Percentiles rank a stretch among this genome's conserved stretches.
Conservation (phyloP, 1,140 invertebrate genomes). For the Aphidius ervi region DNA sequence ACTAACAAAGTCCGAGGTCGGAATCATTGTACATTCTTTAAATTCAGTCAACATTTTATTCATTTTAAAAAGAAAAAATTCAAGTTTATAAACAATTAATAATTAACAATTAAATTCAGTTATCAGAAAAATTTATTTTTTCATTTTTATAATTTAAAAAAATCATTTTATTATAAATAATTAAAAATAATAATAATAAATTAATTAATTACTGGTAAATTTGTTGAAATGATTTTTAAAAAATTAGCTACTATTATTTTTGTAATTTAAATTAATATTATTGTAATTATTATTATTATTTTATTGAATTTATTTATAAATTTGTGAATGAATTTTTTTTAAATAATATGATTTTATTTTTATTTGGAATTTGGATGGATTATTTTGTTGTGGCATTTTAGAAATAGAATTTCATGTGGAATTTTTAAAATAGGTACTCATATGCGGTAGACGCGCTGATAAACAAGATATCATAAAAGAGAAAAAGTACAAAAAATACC, state of each 20-base stretch:
- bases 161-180: too few relatives aligned
- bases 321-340: neutral
- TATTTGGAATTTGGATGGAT: neutral
- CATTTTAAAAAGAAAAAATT: too few relatives aligned
- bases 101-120: too few relatives aligned
- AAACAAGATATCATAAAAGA: conserved; percentile 34
- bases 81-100: too few relatives aligned
- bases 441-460: conserved; percentile 46
- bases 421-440: conserved; percentile 34
- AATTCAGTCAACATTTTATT: too few relatives aligned
- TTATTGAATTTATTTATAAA: neutral
- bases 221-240: neutral
- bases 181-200: neutral
- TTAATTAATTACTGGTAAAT: neutral
- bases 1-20: conserved; percentile 44
- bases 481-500: conserved; percentile 20
- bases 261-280: too few relatives aligned
- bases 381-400: too few relatives aligned
- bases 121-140: too few relatives aligned
- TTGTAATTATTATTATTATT: too few relatives aligned
- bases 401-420: neutral
- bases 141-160: too few relatives aligned
- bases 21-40: conserved; percentile 30
- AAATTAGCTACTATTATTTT: too few relatives aligned
- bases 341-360: neutral